These are phyloP conservation scores for Corella eumyota DNA, from an alignment of 23 tunicate species.

Conservation along the genomic window DNA sequence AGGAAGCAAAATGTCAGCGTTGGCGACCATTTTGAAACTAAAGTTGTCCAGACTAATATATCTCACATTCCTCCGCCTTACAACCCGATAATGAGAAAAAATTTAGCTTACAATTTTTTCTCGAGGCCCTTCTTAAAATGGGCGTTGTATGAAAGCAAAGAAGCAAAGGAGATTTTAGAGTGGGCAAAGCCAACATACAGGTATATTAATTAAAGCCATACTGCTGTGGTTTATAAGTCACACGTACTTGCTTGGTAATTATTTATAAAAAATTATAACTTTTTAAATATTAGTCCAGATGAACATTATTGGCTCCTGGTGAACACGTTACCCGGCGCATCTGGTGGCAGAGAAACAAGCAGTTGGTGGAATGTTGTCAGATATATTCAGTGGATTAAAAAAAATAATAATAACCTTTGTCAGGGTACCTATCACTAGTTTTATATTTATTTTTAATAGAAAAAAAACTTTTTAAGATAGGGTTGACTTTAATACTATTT, in stretches of 20 bases:
- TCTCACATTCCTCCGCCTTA: slow-evolving; percentile 34
- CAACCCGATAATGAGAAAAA: slow-evolving; percentile 51
- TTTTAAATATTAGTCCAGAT: too few species aligned
- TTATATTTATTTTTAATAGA: too few species aligned
- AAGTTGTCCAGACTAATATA: slow-evolving; percentile 13
- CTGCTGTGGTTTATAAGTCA: too few species aligned
- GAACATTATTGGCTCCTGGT: slow-evolving; percentile 67
- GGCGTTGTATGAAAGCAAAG: slow-evolving; percentile 33
- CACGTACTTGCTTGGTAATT: too few species aligned
- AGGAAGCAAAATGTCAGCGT: too few species aligned
- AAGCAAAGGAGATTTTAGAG: slow-evolving; percentile 39
- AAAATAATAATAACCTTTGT: too few species aligned
- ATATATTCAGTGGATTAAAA: slow-evolving; percentile 15
- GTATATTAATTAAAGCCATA: too few species aligned
- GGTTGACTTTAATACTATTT: too few species aligned
- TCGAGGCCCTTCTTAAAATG: slow-evolving; percentile 41
- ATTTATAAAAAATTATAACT: too few species aligned
- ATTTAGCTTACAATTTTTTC: slow-evolving; percentile 56
- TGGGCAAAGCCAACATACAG: slow-evolving; percentile 57
- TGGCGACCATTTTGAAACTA: too few species aligned
- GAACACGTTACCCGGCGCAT: slow-evolving; percentile 33
- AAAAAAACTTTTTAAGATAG: too few species aligned
- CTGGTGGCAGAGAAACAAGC: slow-evolving; percentile 7
- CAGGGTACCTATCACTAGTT: too few species aligned
- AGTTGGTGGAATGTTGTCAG: slow-evolving; percentile 4